phyloP scores from a whole-genome alignment of 2,888 invertebrate genomes.

The Erebia aethiops region DNA sequence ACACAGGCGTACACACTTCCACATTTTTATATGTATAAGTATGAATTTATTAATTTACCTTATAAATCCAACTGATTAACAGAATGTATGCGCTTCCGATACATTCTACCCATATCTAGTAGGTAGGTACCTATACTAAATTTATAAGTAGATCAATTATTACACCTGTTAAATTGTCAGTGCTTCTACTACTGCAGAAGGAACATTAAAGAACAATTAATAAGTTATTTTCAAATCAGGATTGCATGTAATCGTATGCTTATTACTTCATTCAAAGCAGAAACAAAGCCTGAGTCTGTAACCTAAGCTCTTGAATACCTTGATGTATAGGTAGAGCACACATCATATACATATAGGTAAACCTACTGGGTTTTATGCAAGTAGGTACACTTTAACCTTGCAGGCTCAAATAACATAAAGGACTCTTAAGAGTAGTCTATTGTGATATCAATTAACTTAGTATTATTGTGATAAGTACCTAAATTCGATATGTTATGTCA shows the following conservation, averaged over 20 bases:
- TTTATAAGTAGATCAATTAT: no score
- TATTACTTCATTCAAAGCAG: not conserved
- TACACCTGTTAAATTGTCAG: no score
- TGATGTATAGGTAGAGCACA: not conserved
- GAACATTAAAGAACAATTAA: not conserved
- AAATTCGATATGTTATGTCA: not conserved
- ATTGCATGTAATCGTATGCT: not conserved
- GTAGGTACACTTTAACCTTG: conserved; percentile 34
- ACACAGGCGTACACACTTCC: no score
- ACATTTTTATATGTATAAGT: no score
- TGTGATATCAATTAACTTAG: conserved; percentile 21
- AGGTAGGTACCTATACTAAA: no score
- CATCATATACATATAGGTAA: not conserved
- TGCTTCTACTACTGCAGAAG: no score
- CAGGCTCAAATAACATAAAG: conserved; percentile 35
- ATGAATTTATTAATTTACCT: no score
- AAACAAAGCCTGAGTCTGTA: conserved; percentile 8
- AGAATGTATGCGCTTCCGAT: no score
- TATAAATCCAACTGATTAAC: no score
- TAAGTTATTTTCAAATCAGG: not conserved
- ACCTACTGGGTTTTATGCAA: conserved; percentile 16
- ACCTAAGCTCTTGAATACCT: conserved; percentile 11
- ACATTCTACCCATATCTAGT: no score
- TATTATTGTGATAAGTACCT: not conserved
- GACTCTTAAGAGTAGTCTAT: conserved; percentile 20